A percentile compares a stretch with the other conserved stretches of the same genome.
Evolutionary conservation across 2,113 vertebrate genomes (phyloP).

Genomic region (Macquaria australasica): DNA sequence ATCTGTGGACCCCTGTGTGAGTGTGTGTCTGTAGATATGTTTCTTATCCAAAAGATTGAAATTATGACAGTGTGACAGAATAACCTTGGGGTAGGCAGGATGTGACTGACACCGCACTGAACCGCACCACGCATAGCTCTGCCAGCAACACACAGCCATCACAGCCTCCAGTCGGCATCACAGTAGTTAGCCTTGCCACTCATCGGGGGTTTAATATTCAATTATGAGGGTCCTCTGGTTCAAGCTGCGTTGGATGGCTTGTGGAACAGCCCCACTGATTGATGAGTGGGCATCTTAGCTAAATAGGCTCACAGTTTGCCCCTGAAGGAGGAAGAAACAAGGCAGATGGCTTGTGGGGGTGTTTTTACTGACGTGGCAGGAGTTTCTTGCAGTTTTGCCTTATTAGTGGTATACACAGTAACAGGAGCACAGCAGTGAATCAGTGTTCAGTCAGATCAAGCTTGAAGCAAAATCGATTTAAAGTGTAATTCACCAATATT

Average conservation of each 20-base stretch:
- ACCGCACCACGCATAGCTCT: conserved; percentile 5
- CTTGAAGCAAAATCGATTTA: neutral
- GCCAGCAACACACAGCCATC: conserved; percentile 17
- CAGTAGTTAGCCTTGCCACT: conserved; percentile 49
- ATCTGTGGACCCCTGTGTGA: conserved; percentile 23
- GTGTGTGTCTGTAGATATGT: conserved; percentile 24
- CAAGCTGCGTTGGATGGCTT: conserved; percentile 60
- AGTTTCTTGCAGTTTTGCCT: conserved; percentile 42
- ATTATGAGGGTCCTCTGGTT: conserved; percentile 66
- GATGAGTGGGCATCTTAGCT: conserved; percentile 57
- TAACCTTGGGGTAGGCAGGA: conserved; percentile 45
- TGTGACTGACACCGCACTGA: conserved; percentile 10
- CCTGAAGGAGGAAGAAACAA: conserved; percentile 47
- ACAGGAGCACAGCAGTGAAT: conserved; percentile 16
- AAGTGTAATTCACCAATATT: neutral
- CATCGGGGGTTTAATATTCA: conserved; percentile 73
- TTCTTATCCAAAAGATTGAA: conserved; percentile 53
- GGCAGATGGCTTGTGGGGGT: conserved; percentile 67
- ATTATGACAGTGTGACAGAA: conserved; percentile 58
- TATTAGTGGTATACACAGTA: conserved; percentile 15
- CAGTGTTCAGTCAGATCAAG: neutral
- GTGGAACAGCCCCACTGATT: conserved; percentile 58
- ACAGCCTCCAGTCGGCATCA: conserved; percentile 45
- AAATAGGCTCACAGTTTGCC: conserved; percentile 52
- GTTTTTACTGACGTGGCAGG: conserved; percentile 53